These are phyloP conservation scores for Hydrozoanthus tunicans DNA, from an alignment of 64 coral and sea anemone genomes.

Conservation along the genomic window DNA sequence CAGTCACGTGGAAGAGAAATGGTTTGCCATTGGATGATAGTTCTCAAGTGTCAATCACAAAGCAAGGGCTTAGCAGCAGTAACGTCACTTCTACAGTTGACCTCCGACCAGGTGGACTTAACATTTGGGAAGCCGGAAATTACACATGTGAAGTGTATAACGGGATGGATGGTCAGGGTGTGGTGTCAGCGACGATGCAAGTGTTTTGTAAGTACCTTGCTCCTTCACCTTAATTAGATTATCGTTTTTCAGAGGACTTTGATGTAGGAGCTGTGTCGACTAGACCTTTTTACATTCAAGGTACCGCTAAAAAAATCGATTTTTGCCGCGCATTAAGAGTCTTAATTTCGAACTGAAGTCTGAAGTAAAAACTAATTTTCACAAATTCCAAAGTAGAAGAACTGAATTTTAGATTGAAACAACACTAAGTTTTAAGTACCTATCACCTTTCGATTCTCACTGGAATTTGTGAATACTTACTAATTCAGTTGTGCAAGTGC, in stretches of 20 bases:
- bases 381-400: too few relatives aligned
- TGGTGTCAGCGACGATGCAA: neutral
- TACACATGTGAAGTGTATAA: slow-evolving; percentile 2
- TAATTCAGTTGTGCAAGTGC: too few relatives aligned
- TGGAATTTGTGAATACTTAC: too few relatives aligned
- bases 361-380: too few relatives aligned
- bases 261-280: neutral
- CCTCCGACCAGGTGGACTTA: neutral
- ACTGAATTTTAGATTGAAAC: too few relatives aligned
- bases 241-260: neutral
- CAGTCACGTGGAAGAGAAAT: neutral
- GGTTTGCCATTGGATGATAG: neutral
- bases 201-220: slow-evolving; percentile 6
- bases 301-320: neutral
- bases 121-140: neutral
- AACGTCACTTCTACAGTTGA: neutral
- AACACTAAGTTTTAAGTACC: too few relatives aligned
- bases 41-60: neutral
- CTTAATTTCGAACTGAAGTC: too few relatives aligned
- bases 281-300: neutral
- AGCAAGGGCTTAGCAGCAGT: neutral
- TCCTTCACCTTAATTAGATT: neutral
- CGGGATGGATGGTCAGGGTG: neutral
- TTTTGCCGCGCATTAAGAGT: too few relatives aligned
- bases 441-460: too few relatives aligned